Base-by-base conservation (phyloP, 2,797 vertebrate species). In the Malurus splendens region DNA sequence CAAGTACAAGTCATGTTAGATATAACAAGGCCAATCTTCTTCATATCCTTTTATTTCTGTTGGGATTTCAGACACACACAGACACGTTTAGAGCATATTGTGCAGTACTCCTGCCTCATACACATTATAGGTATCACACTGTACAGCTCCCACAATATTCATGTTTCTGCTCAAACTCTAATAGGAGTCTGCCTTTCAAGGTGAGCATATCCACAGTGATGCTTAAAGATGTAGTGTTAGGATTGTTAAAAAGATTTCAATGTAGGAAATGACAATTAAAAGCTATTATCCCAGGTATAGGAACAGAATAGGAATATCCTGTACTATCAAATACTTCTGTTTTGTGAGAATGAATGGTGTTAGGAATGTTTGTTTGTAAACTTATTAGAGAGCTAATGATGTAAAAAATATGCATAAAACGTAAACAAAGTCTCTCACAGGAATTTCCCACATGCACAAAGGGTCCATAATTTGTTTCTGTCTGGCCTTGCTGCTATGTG, bases 381-480 rank as follows among this genome's bases (percentile, higher is more conserved):
- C 41, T 60, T 42, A 86, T 89, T 86, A 90, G 64, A 90, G 48
- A 70, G 27, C 5, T 74, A 92, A 85, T 57, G 18, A 56, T 57
- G 65, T 74, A 22, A 89, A 89, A 86, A 73, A 10, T 52, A 60
- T 83, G 33, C 56, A 86, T 76, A 90, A 81, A 86, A 51, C 45
- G 62, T 57, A 92, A 82, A 47, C 15, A 33, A 10, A 71, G 8
- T 28, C 18, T 86, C 80, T 87, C 82, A 42, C 20, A 70, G 65
- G 67, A 78, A 8, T 55, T 84, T 66, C 8, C 36, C 2, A 1
- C 41, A 68, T 3, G 2, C 45, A 28, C 18, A 51, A 41, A 57
- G 9, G 14, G 16, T 48, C 62, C 44, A 27, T 75, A 73, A 68
- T 75, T 30, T 72, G 7, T 74, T 89, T 87, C 15, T 48, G 10